Base-by-base conservation (phyloP, 2,113 vertebrate genomes). In the Tetrax tetrax region DNA sequence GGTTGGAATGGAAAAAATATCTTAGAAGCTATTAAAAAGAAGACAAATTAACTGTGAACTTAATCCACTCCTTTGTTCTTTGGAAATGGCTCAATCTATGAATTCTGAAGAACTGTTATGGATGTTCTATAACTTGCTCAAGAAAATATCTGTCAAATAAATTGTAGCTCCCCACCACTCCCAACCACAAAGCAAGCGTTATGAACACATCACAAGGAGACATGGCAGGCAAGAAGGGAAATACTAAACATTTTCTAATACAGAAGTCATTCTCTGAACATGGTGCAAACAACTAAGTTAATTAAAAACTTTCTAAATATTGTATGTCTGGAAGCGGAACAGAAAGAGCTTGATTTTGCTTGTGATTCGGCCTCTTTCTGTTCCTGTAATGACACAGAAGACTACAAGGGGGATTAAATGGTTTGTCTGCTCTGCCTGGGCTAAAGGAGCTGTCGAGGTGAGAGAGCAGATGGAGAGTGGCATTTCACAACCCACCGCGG, bases 11-110 rank as follows among this genome's bases (percentile, higher is more conserved):
- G 33, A 81, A 93, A 91, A 91, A 95, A 82, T 68, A 81, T 78
- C 22, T 8, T 85, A 89, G 85, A 91, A 91, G 77, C 56, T 88
- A 93, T 85, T 89, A 96, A 89, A 87, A 43, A 92, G 48, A 82
- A 93, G 77, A 57, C 12, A 92, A 86, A 93, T 95, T 91, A 95
- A 54, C 70, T 89, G n/a, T 66, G 54, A 94, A 59, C 70, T 79
- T 93, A 94, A 90, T 78, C 80, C 68, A 47, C 37, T 79, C 51
- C 41, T 93, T 87, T 91, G 28, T 91, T 89, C 79, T 85, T 72
- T 59, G 61, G 47, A 92, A 93, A 64, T 78, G 18, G 35, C 27
- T 89, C 87, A 83, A 96, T 83, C 74, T 79, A 96, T 93, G 81
- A 91, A 60, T 69, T 69, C 24, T 53, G 63, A 87, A 87, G 54